These are phyloP conservation scores for mouse (Mus musculus) DNA, from an alignment of 2,113 vertebrate species.

Conservation along the genomic window GRCm39 chr12:102444501-102445000, in stretches of 20 bases:
- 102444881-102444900: neutral
- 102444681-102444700: neutral
- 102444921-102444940: neutral
- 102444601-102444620: neutral
- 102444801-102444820: constrained; percentile 44
- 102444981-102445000: neutral
- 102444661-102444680: too few species aligned
- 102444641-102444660: neutral
- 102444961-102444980: neutral
- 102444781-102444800: neutral
- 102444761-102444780: neutral
- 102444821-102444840: constrained; percentile 29
- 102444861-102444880: constrained; percentile 20
- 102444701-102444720: neutral
- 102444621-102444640: neutral
- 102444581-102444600: neutral
- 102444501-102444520: neutral
- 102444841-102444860: constrained; percentile 4
- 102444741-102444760: neutral
- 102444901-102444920: neutral
- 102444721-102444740: neutral
- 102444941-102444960: constrained; percentile 44
- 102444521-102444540: neutral
- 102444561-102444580: neutral
- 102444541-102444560: neutral